These are phyloP conservation scores for Baronia brevicornis DNA, from an alignment of 2,888 invertebrate species.

Conservation along the genomic window DNA sequence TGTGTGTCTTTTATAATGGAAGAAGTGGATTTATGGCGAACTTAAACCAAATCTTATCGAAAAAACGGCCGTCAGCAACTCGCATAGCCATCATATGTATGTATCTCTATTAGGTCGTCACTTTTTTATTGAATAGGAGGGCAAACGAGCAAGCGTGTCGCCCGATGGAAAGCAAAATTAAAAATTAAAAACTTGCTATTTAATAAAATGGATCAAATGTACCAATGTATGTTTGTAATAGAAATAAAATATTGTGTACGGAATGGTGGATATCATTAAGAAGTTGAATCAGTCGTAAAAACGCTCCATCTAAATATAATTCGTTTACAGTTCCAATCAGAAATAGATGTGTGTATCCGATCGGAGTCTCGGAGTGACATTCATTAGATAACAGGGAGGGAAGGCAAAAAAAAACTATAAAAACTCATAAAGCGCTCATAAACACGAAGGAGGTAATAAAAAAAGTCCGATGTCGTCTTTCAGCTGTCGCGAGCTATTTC, in stretches of 20 bases:
- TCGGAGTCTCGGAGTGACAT: constrained; percentile 51
- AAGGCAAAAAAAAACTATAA: constrained; percentile 71
- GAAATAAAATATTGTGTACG: constrained; percentile 31
- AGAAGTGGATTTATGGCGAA: constrained; percentile 1
- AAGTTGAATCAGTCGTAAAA: constrained; percentile 14
- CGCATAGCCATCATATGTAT: no score
- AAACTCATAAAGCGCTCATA: constrained; percentile 73
- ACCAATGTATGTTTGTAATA: no score
- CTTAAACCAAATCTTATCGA: constrained; percentile 10
- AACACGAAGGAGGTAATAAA: constrained; percentile 72
- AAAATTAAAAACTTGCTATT: no score
- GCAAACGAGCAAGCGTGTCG: no score
- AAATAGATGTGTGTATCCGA: constrained; percentile 58
- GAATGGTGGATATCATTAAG: constrained; percentile 20
- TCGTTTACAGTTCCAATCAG: constrained; percentile 40
- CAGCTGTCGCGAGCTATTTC: constrained; percentile 74
- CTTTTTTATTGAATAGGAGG: no score
- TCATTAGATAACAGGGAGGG: constrained; percentile 54
- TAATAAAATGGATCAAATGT: no score
- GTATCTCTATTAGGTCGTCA: no score
- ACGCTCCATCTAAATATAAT: constrained; percentile 34
- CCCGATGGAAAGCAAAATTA: no score
- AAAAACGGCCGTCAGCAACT: no score
- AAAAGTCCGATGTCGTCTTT: constrained; percentile 65
- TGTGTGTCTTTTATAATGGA: no score